phyloP scores from a whole-genome alignment of 1,140 invertebrate species.

The Drosophila erecta region DNA sequence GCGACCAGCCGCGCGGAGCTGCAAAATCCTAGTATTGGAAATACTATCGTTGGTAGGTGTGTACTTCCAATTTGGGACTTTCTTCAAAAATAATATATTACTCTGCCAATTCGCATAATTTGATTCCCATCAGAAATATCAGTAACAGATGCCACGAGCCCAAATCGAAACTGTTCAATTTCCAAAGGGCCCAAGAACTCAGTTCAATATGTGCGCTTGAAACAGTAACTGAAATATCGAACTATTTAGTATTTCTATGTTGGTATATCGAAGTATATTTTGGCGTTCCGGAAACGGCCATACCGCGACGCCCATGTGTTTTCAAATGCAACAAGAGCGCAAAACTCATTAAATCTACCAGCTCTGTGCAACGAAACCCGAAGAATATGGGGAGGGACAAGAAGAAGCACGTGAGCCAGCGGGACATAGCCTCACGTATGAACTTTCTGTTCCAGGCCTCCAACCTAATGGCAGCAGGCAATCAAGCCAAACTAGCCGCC shows the following conservation, averaged over 20 bases:
- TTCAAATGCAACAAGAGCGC: neutral
- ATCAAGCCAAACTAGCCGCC: conserved; percentile 54
- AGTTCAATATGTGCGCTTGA: too few species aligned
- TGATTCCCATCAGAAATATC: too few species aligned
- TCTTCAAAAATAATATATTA: too few species aligned
- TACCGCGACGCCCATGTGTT: conserved; percentile 7
- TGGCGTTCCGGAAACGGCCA: neutral
- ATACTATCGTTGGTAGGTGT: neutral
- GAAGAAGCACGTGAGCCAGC: conserved; percentile 50
- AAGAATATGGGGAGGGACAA: conserved; percentile 51
- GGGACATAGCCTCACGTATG: conserved; percentile 51
- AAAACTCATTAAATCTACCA: neutral
- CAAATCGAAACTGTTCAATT: too few species aligned
- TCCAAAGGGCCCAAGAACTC: too few species aligned
- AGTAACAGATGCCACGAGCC: too few species aligned
- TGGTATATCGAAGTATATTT: neutral
- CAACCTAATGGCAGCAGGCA: conserved; percentile 54
- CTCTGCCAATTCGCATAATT: too few species aligned
- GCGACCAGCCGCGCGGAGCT: conserved; percentile 1
- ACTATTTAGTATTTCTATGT: too few species aligned
- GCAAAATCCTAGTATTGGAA: neutral
- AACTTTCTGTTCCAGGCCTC: conserved; percentile 70
- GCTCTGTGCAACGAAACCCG: neutral
- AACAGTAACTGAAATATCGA: too few species aligned
- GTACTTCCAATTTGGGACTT: too few species aligned